phyloP scores from a whole-genome alignment of 2,888 invertebrate species.

The Oligia fasciuncula region DNA sequence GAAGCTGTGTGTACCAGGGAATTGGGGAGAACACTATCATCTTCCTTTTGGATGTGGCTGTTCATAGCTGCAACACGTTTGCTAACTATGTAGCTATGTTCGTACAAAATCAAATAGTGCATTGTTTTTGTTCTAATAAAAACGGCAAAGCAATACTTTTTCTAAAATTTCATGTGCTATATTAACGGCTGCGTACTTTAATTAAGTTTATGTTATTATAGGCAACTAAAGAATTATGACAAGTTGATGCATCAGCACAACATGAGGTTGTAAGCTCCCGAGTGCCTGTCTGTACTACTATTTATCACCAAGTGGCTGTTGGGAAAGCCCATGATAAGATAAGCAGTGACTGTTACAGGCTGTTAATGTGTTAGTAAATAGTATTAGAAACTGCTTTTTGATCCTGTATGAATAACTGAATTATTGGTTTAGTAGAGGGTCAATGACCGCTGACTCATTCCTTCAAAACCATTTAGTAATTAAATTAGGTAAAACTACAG shows the following conservation, averaged over 20 bases:
- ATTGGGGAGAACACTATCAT: not conserved
- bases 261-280: constrained; percentile 5
- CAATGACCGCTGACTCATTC: not conserved
- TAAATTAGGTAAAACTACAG: not conserved
- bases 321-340: constrained; percentile 10
- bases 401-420: not conserved
- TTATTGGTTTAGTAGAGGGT: not conserved
- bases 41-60: not conserved
- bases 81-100: not conserved
- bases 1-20: not conserved
- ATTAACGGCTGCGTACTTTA: not conserved
- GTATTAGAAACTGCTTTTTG: not conserved
- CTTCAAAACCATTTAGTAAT: not conserved
- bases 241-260: constrained; percentile 10
- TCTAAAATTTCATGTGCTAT: not conserved
- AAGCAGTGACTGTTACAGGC: constrained; percentile 13
- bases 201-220: not conserved
- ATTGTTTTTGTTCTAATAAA: not conserved
- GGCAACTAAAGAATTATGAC: constrained; percentile 30
- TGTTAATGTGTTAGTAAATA: not conserved
- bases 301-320: not conserved
- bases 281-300: not conserved
- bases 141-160: not conserved
- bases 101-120: not conserved
- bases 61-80: not conserved